Evolutionary conservation across 2,113 vertebrate species (phyloP), one percentile per base, ranked within the genome.

Genomic region (Rynchops niger): DNA sequence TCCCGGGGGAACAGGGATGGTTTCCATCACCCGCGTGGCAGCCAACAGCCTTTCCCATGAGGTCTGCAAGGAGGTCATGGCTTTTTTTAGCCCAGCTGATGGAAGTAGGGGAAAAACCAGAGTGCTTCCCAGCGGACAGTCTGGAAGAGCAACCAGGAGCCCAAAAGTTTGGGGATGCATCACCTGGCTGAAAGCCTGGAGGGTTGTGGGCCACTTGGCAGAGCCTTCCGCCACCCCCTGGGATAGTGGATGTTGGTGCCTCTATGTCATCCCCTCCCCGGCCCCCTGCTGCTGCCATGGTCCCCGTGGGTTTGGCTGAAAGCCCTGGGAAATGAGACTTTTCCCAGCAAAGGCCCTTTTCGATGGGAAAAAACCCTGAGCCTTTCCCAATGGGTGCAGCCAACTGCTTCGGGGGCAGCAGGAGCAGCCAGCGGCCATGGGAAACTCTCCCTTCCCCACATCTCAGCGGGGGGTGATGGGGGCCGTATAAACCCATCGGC

Each of bases 311-410:
- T 82, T 91, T 96, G 87, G 89, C 95, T 82, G 49, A 45, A 59
- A 81, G 76, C 73, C 92, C 94, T 87, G 81, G 74, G 82, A 93
- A 94, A 47, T 0, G 0, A 53, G 79, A 76, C 25, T 34, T 82
- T 96, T 89, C 77, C 88, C 79, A 82, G 93, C 23, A 7, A 29
- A 50, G 62, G 67, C 66, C 47, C 26, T 58, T 97, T 95, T 82
- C 11, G 12, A 80, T 78, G 93, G 72, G 88, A 90, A 96, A 86
- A 43, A 40, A 40, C 34, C 13, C 43, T 15, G 12, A 15, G 38
- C 59, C 49, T 89, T 92, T 83, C 81, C 84, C 5, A 0, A 11
- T 26, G 86, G 65, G 56, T 69, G 63, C 23, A 43, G 58, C 42
- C 29, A 38, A 78, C 91, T 18, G 62, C 63, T 72, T 21, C 4